A percentile compares a stretch with the other conserved stretches of the same genome.
phyloP scores from a whole-genome alignment of 2,888 invertebrate species.

The Entomobrya multifasciata region DNA sequence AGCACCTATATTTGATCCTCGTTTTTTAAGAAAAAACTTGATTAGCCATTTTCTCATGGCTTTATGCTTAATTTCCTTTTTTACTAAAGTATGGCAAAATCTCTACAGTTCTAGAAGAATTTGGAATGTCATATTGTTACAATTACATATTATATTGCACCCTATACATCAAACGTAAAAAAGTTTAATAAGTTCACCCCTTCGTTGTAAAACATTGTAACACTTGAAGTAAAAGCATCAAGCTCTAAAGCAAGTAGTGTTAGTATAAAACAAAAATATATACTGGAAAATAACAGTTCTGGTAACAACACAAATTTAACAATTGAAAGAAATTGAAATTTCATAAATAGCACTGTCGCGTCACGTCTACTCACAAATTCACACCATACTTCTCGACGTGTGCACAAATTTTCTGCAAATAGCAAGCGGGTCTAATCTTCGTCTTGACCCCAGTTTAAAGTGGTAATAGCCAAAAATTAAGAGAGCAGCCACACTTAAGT shows the following conservation, averaged over 20 bases:
- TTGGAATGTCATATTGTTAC: too few species aligned
- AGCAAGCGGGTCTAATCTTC: constrained; percentile 71
- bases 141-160: too few species aligned
- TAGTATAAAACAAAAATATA: constrained; percentile 3
- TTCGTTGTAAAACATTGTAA: too few species aligned
- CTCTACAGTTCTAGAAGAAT: too few species aligned
- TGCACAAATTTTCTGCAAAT: constrained; percentile 60
- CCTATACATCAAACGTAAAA: too few species aligned
- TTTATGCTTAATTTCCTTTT: not conserved
- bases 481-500: constrained; percentile 88
- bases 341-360: too few species aligned
- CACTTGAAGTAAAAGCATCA: too few species aligned
- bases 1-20: not conserved
- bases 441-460: constrained; percentile 82
- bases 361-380: not conserved
- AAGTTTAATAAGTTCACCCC: too few species aligned
- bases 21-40: not conserved
- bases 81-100: not conserved
- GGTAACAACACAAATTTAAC: not conserved
- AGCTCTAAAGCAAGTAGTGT: too few species aligned
- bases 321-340: not conserved
- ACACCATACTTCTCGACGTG: constrained; percentile 49
- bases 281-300: not conserved
- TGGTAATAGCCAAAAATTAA: constrained; percentile 89
- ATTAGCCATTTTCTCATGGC: not conserved